Evolutionary conservation across 1,140 invertebrate genomes (phyloP).

Genomic region (Drosophila yakuba): DNA sequence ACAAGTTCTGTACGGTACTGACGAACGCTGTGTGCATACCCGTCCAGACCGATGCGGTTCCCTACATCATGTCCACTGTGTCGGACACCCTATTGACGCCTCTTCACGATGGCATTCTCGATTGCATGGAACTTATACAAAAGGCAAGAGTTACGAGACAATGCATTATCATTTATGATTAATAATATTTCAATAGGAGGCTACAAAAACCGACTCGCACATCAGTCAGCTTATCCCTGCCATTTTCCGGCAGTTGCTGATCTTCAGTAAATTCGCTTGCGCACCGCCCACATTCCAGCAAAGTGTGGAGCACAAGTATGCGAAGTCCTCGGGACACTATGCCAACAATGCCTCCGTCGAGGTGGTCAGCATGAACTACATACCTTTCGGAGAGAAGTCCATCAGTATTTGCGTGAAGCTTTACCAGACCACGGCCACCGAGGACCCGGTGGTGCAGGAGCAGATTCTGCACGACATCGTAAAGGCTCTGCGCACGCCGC

Average conservation of each 20-base stretch:
- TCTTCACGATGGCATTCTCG: constrained; percentile 93
- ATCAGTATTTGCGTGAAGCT: constrained; percentile 92
- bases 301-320: constrained; percentile 85
- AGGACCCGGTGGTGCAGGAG: constrained; percentile 90
- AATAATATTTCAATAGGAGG: constrained; percentile 85
- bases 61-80: constrained; percentile 90
- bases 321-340: constrained; percentile 71
- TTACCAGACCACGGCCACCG: constrained; percentile 92
- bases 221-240: constrained; percentile 90
- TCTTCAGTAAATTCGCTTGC: constrained; percentile 90
- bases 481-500: constrained; percentile 89
- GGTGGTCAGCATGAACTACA: constrained; percentile 94
- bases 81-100: constrained; percentile 91
- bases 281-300: constrained; percentile 88
- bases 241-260: constrained; percentile 92
- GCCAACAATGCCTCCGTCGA: constrained; percentile 86
- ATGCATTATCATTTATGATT: no score
- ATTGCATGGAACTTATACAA: constrained; percentile 92
- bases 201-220: constrained; percentile 88
- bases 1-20: constrained; percentile 92
- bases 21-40: constrained; percentile 92
- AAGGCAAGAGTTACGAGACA: constrained; percentile 84
- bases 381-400: constrained; percentile 94
- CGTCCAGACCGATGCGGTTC: constrained; percentile 92
- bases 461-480: constrained; percentile 92